Percentiles rank a stretch among this genome's conserved stretches.
phyloP scores from a whole-genome alignment of 2,888 invertebrate species.

The Luperina nickerlii region DNA sequence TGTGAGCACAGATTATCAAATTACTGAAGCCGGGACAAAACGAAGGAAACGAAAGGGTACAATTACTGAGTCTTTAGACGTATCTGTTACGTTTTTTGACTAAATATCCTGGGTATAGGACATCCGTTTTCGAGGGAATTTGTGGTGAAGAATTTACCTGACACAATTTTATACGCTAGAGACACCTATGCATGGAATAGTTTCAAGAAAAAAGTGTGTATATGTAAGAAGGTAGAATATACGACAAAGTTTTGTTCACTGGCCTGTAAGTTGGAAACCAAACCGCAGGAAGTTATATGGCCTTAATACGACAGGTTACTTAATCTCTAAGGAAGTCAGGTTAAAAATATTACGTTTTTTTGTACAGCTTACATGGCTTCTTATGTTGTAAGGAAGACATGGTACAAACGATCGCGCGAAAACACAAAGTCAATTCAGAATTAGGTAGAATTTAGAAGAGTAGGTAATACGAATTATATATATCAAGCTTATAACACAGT shows the following conservation, averaged over 20 bases:
- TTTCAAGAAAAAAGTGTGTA: background rate
- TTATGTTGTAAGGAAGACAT: background rate
- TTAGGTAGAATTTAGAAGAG: slow-evolving; percentile 4
- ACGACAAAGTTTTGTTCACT: slow-evolving; percentile 25
- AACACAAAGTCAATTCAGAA: slow-evolving; percentile 36
- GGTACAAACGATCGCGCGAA: slow-evolving; percentile 4
- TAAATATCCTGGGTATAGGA: background rate
- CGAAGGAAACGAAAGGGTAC: slow-evolving; percentile 37
- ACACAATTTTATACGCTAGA: background rate
- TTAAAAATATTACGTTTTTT: slow-evolving; percentile 47
- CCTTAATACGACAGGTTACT: slow-evolving; percentile 62
- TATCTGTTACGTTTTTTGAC: slow-evolving; percentile 3
- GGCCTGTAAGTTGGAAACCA: slow-evolving; percentile 56
- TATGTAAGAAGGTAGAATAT: slow-evolving; percentile 7
- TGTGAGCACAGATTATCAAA: slow-evolving; percentile 56
- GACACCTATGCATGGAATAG: background rate
- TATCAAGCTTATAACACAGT: background rate
- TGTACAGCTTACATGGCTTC: slow-evolving; percentile 59
- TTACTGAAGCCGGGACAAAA: slow-evolving; percentile 44
- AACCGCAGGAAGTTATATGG: slow-evolving; percentile 68
- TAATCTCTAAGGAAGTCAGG: slow-evolving; percentile 63
- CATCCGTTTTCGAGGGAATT: slow-evolving; percentile 1
- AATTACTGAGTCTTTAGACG: slow-evolving; percentile 18
- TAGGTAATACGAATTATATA: background rate
- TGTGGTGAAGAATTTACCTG: background rate